Evolutionary conservation across 2,888 invertebrate genomes (phyloP), one percentile per base, ranked within the genome.

Genomic region (Phorcus lineatus): DNA sequence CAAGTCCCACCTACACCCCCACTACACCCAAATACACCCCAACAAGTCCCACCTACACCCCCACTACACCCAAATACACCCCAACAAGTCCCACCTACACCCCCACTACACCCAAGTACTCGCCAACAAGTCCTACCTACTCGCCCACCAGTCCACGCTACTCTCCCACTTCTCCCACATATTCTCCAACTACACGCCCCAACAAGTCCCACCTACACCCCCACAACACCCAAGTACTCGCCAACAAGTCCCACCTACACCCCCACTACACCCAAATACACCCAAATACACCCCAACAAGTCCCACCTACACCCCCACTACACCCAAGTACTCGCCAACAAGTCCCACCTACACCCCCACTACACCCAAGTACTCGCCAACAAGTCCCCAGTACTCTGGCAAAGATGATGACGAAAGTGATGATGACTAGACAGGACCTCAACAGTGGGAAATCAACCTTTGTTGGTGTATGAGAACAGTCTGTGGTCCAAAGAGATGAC

Each of bases 1-100:
- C 94, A 66, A 93, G 93, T 91, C 94, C 94, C 6, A 83, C 84
- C n/a, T 91, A 93, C 83, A 91, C 91, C 19, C 91, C 92, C 16
- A 90, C 91, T 9, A 84, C 85, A 16, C 91, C 91, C 22, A 85
- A 86, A 17, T 92, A 92, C 85, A 88, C 88, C 70, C 92, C 92
- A 4, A 95, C 96, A 0, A 96, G 96, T 84, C 97, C 97, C 0
- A 96, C 82, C 7, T 92, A 91, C 87, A 88, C 86, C 55, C 97
- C 97, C 9, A 95, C 95, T 40, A 94, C 87, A 75, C 88, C 92
- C 1, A 88, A 88, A 9, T 93, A 93, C 82, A 88, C 88, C 4
- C 93, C 93, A 3, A 92, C 92, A 7, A 88, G 88, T 24, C 93
- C 93, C 0, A 87, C 88, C 1, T 93, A 90, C 78, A 85, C 89